phyloP scores from a whole-genome alignment of 2,113 vertebrate species.

The Pyrgilauda ruficollis region DNA sequence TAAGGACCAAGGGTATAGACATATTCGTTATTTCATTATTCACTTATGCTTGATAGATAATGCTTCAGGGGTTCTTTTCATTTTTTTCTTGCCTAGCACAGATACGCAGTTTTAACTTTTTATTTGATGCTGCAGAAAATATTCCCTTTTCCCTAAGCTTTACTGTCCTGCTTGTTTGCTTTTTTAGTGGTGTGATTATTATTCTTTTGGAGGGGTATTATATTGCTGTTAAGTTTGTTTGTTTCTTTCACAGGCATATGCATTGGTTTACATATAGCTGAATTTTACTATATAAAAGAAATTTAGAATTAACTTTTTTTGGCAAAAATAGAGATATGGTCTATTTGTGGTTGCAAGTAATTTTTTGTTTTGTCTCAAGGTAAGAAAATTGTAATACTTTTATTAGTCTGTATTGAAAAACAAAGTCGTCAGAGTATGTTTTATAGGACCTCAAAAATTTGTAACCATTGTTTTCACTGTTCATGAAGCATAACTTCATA shows the following conservation, averaged over 20 bases:
- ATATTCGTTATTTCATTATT: conserved; percentile 74
- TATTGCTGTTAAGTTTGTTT: neutral
- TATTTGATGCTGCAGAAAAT: conserved; percentile 49
- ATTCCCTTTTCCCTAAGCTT: conserved; percentile 3
- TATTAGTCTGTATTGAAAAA: conserved; percentile 28
- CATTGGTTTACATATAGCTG: neutral
- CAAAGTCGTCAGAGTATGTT: neutral
- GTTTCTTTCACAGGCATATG: neutral
- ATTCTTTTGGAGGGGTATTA: conserved; percentile 9
- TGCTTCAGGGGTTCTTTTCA: conserved; percentile 63
- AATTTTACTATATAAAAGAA: conserved; percentile 4
- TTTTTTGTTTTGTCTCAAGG: conserved; percentile 7
- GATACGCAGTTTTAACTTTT: conserved; percentile 58
- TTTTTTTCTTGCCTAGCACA: conserved; percentile 24
- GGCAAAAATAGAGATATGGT: neutral
- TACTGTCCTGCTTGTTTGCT: conserved; percentile 29
- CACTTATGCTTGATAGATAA: conserved; percentile 73
- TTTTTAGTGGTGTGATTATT: conserved; percentile 5
- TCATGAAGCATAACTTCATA: neutral
- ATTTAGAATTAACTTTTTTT: conserved; percentile 8
- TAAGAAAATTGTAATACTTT: neutral
- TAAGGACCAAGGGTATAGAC: conserved; percentile 73
- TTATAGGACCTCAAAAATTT: conserved; percentile 17
- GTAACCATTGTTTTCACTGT: conserved; percentile 26
- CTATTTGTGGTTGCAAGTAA: neutral